Evolutionary conservation across 2,113 vertebrate species (phyloP), one percentile per base, ranked within the genome.

Genomic region (Pygathrix nemaeus): DNA sequence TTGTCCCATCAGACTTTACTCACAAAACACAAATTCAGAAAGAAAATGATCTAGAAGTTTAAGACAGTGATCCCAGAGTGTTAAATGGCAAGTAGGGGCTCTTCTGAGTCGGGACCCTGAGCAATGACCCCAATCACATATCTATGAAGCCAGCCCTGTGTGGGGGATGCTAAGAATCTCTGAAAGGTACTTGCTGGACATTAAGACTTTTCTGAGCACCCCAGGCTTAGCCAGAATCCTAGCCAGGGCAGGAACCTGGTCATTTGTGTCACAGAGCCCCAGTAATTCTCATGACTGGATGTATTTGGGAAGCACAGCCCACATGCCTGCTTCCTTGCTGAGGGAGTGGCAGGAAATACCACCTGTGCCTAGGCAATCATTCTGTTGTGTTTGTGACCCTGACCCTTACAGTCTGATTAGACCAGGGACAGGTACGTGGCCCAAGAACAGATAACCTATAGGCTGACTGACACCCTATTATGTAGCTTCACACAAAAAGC

Each of bases 221-320:
- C 2, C 2, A 45, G 78, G 27, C 14, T 40, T 43, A 10, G 40
- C 7, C 17, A 40, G 92, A 48, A 10, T 13, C 38, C 52, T 27
- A 30, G 61, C 38, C 14, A 68, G 3, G 6, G 52, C 25, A 35
- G 16, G 7, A 25, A 8, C 48, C 52, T 75, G 17, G 55, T 25
- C 13, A 0, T 21, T 0, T 2, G 10, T 30, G 21, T 55, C 50
- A 1, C 1, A 59, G 12, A 81, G 5, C 27, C 38, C 50, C 21
- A 45, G 14, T 35, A n/a, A 57, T 38, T 17, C 45, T 48, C 40
- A 3, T 17, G 30, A 25, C 7, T 3, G 12, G 20, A 25, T 3
- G 2, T 3, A 0, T 13, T 1, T 27, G 48, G 57, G 32, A 50
- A 45, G 57, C 35, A 0, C 6, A 1, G 25, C 40, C 45, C 6